Evolutionary conservation across 92 coral and sea anemone genomes (phyloP).

Genomic region (Micromussa lordhowensis): DNA sequence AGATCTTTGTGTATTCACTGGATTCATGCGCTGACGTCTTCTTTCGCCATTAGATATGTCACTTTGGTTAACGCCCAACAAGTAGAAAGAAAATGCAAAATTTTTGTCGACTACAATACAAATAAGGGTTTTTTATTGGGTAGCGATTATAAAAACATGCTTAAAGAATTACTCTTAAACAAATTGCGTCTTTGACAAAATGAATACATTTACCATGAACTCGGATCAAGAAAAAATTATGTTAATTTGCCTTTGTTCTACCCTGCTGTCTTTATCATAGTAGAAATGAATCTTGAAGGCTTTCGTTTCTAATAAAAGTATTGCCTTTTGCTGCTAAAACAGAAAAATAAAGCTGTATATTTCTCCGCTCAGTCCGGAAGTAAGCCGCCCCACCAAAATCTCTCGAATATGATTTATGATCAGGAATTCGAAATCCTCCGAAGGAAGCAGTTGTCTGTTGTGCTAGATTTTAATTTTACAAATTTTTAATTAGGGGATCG

Average conservation of each 20-base stretch:
- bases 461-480: not conserved
- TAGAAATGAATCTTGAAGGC: not conserved
- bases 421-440: not conserved
- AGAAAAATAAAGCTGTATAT: not conserved
- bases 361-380: not conserved
- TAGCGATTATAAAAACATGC: not conserved
- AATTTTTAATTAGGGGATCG: not conserved
- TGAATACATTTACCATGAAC: not conserved
- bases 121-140: not conserved
- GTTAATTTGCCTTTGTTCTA: not conserved
- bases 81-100: not conserved
- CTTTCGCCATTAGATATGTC: not conserved
- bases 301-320: not conserved
- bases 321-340: not conserved
- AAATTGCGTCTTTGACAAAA: conserved; percentile 1
- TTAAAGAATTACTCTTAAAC: not conserved
- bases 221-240: not conserved
- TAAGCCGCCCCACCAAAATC: not conserved
- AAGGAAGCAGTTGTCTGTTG: not conserved
- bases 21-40: not conserved
- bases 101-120: not conserved
- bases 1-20: not conserved
- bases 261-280: not conserved
- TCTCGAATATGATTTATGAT: not conserved
- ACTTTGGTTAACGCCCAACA: not conserved